Evolutionary conservation across 2,797 vertebrate genomes (phyloP).

Genomic region (Cossypha polioptera): DNA sequence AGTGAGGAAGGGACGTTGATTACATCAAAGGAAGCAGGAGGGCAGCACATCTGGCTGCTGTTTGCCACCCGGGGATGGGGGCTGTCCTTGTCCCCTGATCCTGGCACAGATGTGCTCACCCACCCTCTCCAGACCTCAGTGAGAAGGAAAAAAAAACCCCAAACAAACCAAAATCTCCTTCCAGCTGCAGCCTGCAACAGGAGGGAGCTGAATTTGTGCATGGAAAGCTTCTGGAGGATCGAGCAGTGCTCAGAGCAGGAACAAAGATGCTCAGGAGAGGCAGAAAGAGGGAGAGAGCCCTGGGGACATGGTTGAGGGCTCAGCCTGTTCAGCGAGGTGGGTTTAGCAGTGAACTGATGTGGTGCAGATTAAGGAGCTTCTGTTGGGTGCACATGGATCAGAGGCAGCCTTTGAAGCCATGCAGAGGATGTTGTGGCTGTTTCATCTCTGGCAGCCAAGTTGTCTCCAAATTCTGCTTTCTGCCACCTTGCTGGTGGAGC

Average conservation of each 20-base stretch:
- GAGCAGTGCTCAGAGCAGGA: neutral
- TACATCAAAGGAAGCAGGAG: conserved; percentile 61
- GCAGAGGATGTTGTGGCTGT: neutral
- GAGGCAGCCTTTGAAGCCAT: neutral
- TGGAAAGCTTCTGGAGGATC: neutral
- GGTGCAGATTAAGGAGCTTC: neutral
- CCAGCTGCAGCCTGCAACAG: neutral
- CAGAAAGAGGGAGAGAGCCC: neutral
- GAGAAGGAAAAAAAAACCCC: neutral
- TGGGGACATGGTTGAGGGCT: neutral
- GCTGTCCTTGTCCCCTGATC: neutral
- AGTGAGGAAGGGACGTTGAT: conserved; percentile 69
- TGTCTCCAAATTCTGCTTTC: neutral
- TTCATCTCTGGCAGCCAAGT: neutral
- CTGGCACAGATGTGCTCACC: neutral
- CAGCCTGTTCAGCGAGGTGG: neutral
- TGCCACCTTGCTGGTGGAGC: neutral
- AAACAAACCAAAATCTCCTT: neutral
- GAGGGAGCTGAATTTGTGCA: neutral
- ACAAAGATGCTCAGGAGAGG: neutral
- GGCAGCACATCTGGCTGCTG: conserved; percentile 8
- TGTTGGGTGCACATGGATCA: neutral
- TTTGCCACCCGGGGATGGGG: neutral
- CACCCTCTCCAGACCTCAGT: neutral
- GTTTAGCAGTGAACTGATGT: neutral